These are phyloP conservation scores for Cryptoprocta ferox DNA, from an alignment of 2,797 vertebrate genomes.

Conservation along the genomic window DNA sequence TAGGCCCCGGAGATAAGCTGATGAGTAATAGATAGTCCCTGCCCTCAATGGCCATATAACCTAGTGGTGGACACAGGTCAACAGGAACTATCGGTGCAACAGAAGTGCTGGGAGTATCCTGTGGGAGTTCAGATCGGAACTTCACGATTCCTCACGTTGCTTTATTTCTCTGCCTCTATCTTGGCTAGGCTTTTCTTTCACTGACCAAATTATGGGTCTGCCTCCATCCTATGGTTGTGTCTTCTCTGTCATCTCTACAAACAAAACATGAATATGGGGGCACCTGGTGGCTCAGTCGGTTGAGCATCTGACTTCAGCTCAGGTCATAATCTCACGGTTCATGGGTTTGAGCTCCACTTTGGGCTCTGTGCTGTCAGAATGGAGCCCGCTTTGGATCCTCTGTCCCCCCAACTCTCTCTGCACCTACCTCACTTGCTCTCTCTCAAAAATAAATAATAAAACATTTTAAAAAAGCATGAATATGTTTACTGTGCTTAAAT, in stretches of 20 bases:
- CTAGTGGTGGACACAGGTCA: neutral
- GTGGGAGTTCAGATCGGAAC: neutral
- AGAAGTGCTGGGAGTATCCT: neutral
- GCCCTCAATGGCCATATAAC: slow-evolving; percentile 55
- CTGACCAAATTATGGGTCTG: neutral
- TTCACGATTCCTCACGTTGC: neutral
- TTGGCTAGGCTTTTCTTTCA: slow-evolving; percentile 24
- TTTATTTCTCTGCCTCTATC: slow-evolving; percentile 3
- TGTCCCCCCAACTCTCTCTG: too few species aligned
- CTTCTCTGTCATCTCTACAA: neutral
- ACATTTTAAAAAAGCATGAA: neutral
- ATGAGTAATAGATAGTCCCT: slow-evolving; percentile 32
- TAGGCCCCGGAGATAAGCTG: neutral
- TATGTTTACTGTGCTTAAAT: neutral
- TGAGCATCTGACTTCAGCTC: too few species aligned
- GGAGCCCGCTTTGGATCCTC: too few species aligned
- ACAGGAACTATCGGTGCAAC: neutral
- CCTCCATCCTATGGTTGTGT: neutral
- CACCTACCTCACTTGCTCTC: too few species aligned
- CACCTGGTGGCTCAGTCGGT: too few species aligned
- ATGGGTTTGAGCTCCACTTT: too few species aligned
- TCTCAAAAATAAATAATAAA: too few species aligned
- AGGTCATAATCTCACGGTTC: too few species aligned
- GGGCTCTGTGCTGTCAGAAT: too few species aligned
- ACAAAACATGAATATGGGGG: neutral